These are phyloP conservation scores for Psococerastis gibbosa DNA, from an alignment of 2,888 invertebrate genomes.

Conservation along the genomic window DNA sequence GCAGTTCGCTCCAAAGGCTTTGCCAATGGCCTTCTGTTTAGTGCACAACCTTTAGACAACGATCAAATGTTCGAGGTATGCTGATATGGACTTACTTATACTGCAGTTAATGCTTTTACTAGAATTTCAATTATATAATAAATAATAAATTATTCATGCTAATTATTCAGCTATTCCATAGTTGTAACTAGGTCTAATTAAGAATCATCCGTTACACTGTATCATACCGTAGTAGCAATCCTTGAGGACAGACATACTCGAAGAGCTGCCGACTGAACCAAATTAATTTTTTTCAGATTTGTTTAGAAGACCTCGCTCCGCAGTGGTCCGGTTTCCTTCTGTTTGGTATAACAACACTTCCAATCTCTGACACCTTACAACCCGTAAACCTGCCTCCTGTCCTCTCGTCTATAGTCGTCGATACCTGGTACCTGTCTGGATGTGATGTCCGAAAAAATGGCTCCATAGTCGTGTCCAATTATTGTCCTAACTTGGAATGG, in stretches of 20 bases:
- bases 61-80: conserved; percentile 63
- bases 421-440: conserved; percentile 44
- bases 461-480: conserved; percentile 43
- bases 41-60: conserved; percentile 46
- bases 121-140: too few species aligned
- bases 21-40: conserved; percentile 45
- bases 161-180: too few species aligned
- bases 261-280: too few species aligned
- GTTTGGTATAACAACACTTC: conserved; percentile 47
- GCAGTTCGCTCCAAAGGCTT: conserved; percentile 41
- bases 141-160: too few species aligned
- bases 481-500: conserved; percentile 59
- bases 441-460: conserved; percentile 52
- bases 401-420: conserved; percentile 43
- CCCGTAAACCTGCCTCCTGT: conserved; percentile 40
- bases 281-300: conserved; percentile 27
- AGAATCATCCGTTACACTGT: too few species aligned
- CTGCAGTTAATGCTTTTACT: too few species aligned
- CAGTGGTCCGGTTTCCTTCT: conserved; percentile 55
- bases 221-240: too few species aligned
- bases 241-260: too few species aligned
- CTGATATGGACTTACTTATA: too few species aligned
- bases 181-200: too few species aligned
- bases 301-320: conserved; percentile 38
- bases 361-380: conserved; percentile 35